These are phyloP conservation scores for Chelon auratus DNA, from an alignment of 2,797 vertebrate species.

Conservation along the genomic window DNA sequence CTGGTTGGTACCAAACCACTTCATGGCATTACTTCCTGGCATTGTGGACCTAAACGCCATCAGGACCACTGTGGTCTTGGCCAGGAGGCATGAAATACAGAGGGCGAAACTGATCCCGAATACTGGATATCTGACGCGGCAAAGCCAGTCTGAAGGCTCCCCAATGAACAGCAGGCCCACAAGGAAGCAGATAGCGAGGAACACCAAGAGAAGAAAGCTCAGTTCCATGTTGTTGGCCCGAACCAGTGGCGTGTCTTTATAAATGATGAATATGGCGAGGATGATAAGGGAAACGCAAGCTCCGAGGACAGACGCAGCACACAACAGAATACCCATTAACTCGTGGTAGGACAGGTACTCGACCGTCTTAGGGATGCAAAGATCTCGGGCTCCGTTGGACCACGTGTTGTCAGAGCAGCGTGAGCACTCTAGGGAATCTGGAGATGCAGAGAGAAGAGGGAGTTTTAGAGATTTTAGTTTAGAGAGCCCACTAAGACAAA, in stretches of 20 bases:
- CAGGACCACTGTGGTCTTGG: slow-evolving; percentile 81
- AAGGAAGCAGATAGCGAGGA: slow-evolving; percentile 81
- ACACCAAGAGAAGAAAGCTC: slow-evolving; percentile 79
- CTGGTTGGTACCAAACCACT: slow-evolving; percentile 79
- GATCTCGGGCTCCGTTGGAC: slow-evolving; percentile 71
- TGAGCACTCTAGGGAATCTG: slow-evolving; percentile 79
- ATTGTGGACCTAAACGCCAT: slow-evolving; percentile 80
- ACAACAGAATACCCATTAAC: slow-evolving; percentile 75
- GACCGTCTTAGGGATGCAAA: slow-evolving; percentile 72
- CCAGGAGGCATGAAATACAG: slow-evolving; percentile 83
- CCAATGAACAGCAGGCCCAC: slow-evolving; percentile 80
- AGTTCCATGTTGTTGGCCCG: slow-evolving; percentile 84
- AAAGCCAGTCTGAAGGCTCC: slow-evolving; percentile 79
- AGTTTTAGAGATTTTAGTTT: not conserved
- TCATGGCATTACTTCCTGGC: slow-evolving; percentile 77
- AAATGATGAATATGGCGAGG: slow-evolving; percentile 65
- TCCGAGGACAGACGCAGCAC: slow-evolving; percentile 68
- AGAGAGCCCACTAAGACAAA: not conserved
- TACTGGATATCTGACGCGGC: slow-evolving; percentile 77
- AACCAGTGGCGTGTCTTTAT: slow-evolving; percentile 78
- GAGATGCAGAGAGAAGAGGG: slow-evolving; percentile 2
- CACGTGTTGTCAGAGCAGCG: slow-evolving; percentile 75
- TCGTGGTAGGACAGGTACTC: slow-evolving; percentile 80
- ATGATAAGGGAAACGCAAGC: slow-evolving; percentile 66
- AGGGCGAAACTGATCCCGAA: slow-evolving; percentile 84